Evolutionary conservation across 2,888 invertebrate species (phyloP).

Genomic region (Xanthorhoe designata): DNA sequence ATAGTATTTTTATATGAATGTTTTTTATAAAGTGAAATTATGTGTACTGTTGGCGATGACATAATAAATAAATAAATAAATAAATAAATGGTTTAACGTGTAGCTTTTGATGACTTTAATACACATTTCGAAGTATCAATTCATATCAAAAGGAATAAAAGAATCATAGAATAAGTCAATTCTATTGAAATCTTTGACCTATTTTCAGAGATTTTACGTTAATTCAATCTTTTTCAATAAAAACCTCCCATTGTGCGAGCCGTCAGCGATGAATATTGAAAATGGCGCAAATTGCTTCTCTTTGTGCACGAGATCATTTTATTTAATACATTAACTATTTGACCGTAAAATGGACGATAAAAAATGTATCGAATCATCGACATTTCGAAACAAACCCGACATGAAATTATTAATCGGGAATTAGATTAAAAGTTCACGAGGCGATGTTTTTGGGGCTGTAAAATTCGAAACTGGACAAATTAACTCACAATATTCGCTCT

Average conservation of each 20-base stretch:
- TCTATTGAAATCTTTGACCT: constrained; percentile 6
- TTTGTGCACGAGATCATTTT: constrained; percentile 38
- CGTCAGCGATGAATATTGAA: constrained; percentile 31
- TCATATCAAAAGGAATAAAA: background rate
- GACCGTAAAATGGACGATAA: constrained; percentile 34
- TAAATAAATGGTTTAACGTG: too few species aligned
- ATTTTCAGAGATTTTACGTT: constrained; percentile 18
- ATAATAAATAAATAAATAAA: too few species aligned
- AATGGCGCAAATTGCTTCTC: constrained; percentile 35
- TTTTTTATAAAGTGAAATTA: too few species aligned
- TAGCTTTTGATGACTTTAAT: too few species aligned
- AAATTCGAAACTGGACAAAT: constrained; percentile 19
- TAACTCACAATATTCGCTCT: background rate
- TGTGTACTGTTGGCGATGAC: too few species aligned
- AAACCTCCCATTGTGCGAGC: constrained; percentile 20
- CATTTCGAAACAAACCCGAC: constrained; percentile 20
- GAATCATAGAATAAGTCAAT: constrained; percentile 1
- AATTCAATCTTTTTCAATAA: constrained; percentile 36
- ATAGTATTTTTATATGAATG: too few species aligned
- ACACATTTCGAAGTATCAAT: too few species aligned
- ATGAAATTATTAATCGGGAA: constrained; percentile 20
- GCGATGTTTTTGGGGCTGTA: constrained; percentile 20
- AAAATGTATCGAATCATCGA: constrained; percentile 25
- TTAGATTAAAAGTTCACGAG: constrained; percentile 31
- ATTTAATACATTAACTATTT: constrained; percentile 41